Evolutionary conservation across 1,140 invertebrate genomes (phyloP).

Genomic region (Atta texana): DNA sequence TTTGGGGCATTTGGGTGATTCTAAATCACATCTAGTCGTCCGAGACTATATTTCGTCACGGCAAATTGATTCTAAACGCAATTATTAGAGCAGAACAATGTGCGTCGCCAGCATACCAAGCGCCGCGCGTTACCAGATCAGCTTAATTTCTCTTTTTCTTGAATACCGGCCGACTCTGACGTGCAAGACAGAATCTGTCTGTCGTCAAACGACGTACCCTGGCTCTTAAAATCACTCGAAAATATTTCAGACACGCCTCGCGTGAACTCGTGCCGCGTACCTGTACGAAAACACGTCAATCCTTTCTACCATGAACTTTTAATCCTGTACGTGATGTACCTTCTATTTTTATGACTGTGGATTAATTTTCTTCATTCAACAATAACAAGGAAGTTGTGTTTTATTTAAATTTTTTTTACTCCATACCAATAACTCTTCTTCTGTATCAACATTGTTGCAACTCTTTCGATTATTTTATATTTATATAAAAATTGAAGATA

Average conservation of each 20-base stretch:
- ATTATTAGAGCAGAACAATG: constrained; percentile 76
- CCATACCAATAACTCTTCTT: background rate
- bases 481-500: background rate
- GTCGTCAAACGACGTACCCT: constrained; percentile 43
- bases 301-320: background rate
- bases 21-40: constrained; percentile 69
- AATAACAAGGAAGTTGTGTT: background rate
- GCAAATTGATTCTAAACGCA: constrained; percentile 70
- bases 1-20: constrained; percentile 36
- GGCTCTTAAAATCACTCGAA: background rate
- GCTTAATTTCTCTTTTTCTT: constrained; percentile 39
- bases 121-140: background rate
- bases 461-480: too few species aligned
- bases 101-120: constrained; percentile 50
- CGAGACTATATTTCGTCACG: constrained; percentile 71
- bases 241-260: constrained; percentile 37
- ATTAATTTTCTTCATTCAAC: background rate
- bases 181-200: constrained; percentile 35
- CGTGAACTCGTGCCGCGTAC: background rate
- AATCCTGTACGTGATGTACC: constrained; percentile 7
- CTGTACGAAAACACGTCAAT: constrained; percentile 19
- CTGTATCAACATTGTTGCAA: background rate
- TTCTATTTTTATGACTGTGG: background rate
- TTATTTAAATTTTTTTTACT: background rate
- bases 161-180: constrained; percentile 11